Evolutionary conservation across 1,140 invertebrate genomes (phyloP), one percentile per base, ranked within the genome.

Genomic region (Drosophila novamexicana): DNA sequence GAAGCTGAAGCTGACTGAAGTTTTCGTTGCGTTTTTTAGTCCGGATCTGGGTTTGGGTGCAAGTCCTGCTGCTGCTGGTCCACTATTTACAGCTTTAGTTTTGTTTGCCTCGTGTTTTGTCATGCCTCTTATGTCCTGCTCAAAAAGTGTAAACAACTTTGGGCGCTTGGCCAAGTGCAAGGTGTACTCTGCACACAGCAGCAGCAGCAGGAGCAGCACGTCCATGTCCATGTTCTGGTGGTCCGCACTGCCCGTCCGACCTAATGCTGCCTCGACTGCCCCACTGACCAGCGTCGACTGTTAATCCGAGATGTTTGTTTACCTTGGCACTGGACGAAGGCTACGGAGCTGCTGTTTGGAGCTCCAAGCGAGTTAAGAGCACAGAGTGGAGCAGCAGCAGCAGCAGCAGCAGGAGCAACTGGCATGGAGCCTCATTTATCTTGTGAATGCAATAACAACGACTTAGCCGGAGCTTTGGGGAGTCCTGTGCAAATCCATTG

Each of bases 301-400:
- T 88, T 90, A 90, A 90, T 90, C 86, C 86, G 86, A 86, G 86
- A 90, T 90, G 86, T 90, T 90, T 90, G 86, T 90, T 82, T 90
- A 88, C 86, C 82, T 86, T 86, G 74, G 69, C 75, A 71, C 76
- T 75, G 64, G 63, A 65, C 58, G 47, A 58, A 64, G 79, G 66
- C 64, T 56, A 22, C 44, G 42, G 22, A 40, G 59, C 75, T 53
- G 62, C 45, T 10, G 29, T 54, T 36, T 39, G 42, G 67, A 45
- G 22, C 42, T 61, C 16, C 44, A 34, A 14, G 22, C 2, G 22
- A 4, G 22, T 29, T 29, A 4, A 29, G 22, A 29, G 22, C 22
- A 29, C 22, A 5, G 22, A 29, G 22, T 29, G 22, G 22, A 29
- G 22, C 36, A 14, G 47, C 49, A 62, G 64, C 36, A 18, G 42